Evolutionary conservation across 2,888 invertebrate species (phyloP).

Genomic region (Asteroscopus sphinx): DNA sequence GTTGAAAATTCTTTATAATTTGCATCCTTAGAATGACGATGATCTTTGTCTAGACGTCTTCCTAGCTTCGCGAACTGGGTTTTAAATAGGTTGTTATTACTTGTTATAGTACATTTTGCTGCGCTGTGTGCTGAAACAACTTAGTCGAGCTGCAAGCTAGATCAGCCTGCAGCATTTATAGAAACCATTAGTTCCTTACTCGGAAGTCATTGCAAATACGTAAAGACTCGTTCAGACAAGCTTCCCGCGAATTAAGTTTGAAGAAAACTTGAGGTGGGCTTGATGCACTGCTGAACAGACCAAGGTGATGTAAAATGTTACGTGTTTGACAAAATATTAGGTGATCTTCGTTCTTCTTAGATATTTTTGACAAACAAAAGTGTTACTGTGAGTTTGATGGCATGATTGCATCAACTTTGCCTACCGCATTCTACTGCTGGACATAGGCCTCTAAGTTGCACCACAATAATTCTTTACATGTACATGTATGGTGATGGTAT

Average conservation of each 20-base stretch:
- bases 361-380: no score
- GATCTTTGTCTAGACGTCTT: slow-evolving; percentile 1
- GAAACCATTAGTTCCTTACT: slow-evolving; percentile 54
- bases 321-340: no score
- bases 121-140: background rate
- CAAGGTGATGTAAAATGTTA: no score
- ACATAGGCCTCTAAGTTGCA: no score
- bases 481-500: no score
- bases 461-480: no score
- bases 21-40: slow-evolving; percentile 1
- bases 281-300: no score
- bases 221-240: slow-evolving; percentile 38
- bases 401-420: no score
- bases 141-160: slow-evolving; percentile 2
- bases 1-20: background rate
- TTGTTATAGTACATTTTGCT: background rate
- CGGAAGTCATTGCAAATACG: slow-evolving; percentile 60
- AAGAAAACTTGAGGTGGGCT: background rate
- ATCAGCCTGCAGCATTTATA: slow-evolving; percentile 42
- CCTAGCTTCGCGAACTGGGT: background rate
- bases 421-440: no score
- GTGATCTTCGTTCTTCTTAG: no score
- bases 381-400: no score
- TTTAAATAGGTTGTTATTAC: slow-evolving; percentile 4
- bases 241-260: background rate